A percentile compares a stretch with the other conserved stretches of the same genome.
These are phyloP conservation scores for Labeo calbasu DNA, from an alignment of 2,797 vertebrate genomes.

Conservation along the genomic window DNA sequence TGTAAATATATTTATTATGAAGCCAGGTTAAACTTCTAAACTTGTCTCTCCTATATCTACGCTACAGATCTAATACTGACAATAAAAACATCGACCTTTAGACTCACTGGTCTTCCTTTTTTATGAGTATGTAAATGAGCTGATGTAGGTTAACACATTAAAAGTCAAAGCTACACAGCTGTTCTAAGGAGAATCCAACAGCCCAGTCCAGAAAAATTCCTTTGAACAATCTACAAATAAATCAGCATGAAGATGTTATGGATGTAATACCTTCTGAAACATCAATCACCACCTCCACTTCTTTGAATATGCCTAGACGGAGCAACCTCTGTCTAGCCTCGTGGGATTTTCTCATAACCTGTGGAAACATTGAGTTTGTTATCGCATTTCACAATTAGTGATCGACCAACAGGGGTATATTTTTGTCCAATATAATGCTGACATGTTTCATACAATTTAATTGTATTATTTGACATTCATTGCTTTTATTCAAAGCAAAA, in stretches of 20 bases:
- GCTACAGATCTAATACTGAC: not conserved
- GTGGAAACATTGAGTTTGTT: not conserved
- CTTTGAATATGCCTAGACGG: conserved; percentile 90
- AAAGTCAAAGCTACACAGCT: not conserved
- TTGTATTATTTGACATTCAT: no score
- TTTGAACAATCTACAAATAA: not conserved
- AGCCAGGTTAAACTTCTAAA: not conserved
- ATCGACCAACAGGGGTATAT: not conserved
- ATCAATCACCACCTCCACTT: conserved; percentile 95
- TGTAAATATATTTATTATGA: not conserved
- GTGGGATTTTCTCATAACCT: conserved; percentile 95
- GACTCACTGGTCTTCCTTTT: not conserved
- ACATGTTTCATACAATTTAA: not conserved
- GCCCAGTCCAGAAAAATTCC: not conserved
- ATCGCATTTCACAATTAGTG: not conserved
- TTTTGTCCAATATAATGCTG: not conserved
- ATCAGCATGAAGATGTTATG: not conserved
- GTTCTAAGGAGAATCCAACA: not conserved
- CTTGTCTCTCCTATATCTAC: not conserved
- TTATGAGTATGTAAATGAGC: conserved; percentile 19
- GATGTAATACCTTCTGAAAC: conserved; percentile 84
- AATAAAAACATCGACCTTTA: conserved; percentile 11
- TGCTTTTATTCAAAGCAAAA: not conserved
- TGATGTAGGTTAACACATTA: not conserved
- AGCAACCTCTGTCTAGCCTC: conserved; percentile 90